Evolutionary conservation across 2,113 vertebrate genomes (phyloP), one percentile per base, ranked within the genome.

Genomic region (Podarcis raffonei): DNA sequence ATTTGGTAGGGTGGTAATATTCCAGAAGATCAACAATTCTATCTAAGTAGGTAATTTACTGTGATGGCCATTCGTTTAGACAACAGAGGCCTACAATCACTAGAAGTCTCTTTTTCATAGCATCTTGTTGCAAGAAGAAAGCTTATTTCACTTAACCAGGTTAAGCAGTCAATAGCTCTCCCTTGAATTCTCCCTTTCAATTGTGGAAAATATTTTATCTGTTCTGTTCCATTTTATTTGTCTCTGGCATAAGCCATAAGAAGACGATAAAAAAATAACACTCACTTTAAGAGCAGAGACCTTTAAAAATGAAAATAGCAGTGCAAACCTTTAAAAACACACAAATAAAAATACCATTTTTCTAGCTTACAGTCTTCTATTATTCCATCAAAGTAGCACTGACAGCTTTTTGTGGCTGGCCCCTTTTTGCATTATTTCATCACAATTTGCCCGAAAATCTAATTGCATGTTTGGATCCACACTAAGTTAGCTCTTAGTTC

Each of bases 31-130:
- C 25, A 37, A 42, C 23, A 30, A 25, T 37, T 39, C 39, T 25
- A 27, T 39, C 30, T 4, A 65, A 65, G 35, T 23, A 71, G 65
- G 27, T 18, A 48, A 30, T 53, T 84, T 80, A 77, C 16, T 83
- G 65, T 83, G 89, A 53, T 84, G 86, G 12, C 68, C 30, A 89
- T 2, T 0, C 85, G 81, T 90, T 79, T 25, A 89, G 87, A 69
- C 62, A 81, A 84, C 79, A 37, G 35, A 88, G 91, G 90, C 91
- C 68, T 92, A 87, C 27, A 91, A 32, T 75, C 89, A 89, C 87
- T 89, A 42, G 62, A 80, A 66, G 87, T 30, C 83, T 82, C 71
- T 80, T 27, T 13, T 80, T 79, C 68, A 25, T 72, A 69, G 53
- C 32, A 37, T 27, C 22, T 72, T 57, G 18, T 69, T 71, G n/a